Evolutionary conservation across 2,888 invertebrate species (phyloP).

Genomic region (Anthophora plumipes): DNA sequence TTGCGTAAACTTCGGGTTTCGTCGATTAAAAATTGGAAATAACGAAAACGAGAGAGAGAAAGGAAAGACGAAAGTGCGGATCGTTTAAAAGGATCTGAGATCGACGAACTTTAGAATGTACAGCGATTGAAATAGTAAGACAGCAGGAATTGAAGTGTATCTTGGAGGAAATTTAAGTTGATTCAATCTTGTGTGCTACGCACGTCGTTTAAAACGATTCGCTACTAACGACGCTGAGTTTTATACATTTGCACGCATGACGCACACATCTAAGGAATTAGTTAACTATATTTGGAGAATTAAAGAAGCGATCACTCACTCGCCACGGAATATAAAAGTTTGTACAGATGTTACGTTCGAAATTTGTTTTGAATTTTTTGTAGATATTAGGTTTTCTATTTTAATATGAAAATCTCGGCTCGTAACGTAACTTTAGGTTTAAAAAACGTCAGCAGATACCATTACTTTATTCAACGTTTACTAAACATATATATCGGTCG

Average conservation of each 20-base stretch:
- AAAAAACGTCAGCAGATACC: too few species aligned
- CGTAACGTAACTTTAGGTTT: background rate
- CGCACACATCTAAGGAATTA: background rate
- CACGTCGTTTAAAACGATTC: slow-evolving; percentile 23
- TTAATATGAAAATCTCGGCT: too few species aligned
- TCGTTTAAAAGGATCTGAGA: too few species aligned
- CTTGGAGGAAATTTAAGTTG: slow-evolving; percentile 26
- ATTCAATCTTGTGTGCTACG: slow-evolving; percentile 15
- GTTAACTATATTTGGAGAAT: background rate
- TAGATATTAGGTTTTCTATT: too few species aligned
- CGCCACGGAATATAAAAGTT: too few species aligned
- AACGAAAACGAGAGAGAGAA: too few species aligned
- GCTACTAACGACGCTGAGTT: background rate
- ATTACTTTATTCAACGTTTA: too few species aligned
- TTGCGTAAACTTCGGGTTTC: too few species aligned
- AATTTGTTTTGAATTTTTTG: background rate
- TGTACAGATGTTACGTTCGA: background rate
- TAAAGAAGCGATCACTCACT: too few species aligned
- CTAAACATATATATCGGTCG: too few species aligned
- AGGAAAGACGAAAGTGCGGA: too few species aligned
- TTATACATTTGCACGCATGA: background rate
- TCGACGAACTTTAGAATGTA: background rate
- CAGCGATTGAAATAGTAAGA: slow-evolving; percentile 2
- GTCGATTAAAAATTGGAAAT: too few species aligned
- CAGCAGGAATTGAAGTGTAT: slow-evolving; percentile 12